Base-by-base conservation (phyloP, 35 echinoderm and acorn worm species). In the Strongylocentrotus purpuratus region DNA sequence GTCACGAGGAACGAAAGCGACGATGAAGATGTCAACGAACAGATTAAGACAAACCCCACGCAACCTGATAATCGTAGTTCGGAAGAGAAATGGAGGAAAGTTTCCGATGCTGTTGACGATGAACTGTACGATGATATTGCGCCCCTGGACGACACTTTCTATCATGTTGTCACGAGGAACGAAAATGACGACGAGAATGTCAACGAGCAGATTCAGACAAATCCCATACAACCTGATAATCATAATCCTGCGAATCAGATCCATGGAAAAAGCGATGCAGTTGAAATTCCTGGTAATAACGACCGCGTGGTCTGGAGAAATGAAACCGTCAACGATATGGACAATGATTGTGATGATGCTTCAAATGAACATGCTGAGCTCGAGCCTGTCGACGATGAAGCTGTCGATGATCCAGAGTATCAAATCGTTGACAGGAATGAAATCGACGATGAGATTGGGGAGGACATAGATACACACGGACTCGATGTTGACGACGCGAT, bases 1-100 rank as follows among this genome's bases (percentile, higher is more conserved):
- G 87, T 89, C 20, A 89, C 33, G 33, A 89, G 87, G 45, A 89
- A 89, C 87, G 87, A 89, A 89, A 89, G 87, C 31, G 87, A 89
- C 87, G 87, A 41, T 31, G 87, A 89, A 9, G 18, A 18, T 11
- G 1, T 20, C 70, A 85, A 17, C 17, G 70, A 0, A 2, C 17
- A 85, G 35, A 41, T 41, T 41, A 0, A 41, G 3, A 41, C 35
- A 41, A 41, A 41, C 35, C 35, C 35, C 35, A 1, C 35, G 35
- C 35, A 41, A 41, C 0, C 35, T 41, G 3, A 41, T 41, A 41
- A 41, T 41, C 35, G 35, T 18, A 41, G 4, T 5, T 12, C 12
- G n/a, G 87, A 89, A 33, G 45, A 31, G 12, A 89, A 89, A 18
- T 9, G 32, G 33, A 46, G 87, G 6, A 89, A 46, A 2, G 33